Conservation (phyloP, 2,888 invertebrate genomes). For the Sphecodes monilicornis region DNA sequence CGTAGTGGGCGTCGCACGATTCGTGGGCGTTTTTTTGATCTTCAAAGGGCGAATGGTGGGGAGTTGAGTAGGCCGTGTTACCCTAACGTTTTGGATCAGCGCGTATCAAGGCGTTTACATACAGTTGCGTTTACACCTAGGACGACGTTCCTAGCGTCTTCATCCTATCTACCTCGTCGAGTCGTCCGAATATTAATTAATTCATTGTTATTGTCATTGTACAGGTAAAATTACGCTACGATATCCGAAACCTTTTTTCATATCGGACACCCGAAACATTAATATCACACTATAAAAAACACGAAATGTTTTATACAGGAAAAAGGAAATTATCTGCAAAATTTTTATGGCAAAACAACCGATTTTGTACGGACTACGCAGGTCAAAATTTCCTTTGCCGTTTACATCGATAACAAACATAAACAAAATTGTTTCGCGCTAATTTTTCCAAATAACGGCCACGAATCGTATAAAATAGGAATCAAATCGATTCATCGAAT, state of each 20-base stretch:
- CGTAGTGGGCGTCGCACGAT: slow-evolving; percentile 38
- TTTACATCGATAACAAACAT: background rate
- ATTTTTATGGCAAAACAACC: background rate
- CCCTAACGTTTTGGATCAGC: slow-evolving; percentile 57
- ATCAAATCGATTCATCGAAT: background rate
- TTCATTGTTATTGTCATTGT: slow-evolving; percentile 15
- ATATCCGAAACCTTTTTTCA: background rate
- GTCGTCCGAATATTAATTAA: slow-evolving; percentile 27
- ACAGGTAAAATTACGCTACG: slow-evolving; percentile 14
- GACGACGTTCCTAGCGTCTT: slow-evolving; percentile 35
- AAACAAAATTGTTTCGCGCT: background rate
- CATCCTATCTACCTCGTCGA: slow-evolving; percentile 49
- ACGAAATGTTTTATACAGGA: background rate
- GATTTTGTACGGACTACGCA: background rate
- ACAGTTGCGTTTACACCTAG: slow-evolving; percentile 52
- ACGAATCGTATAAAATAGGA: background rate
- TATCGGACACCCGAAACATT: background rate
- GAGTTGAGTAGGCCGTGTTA: slow-evolving; percentile 39
- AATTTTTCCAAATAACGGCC: background rate
- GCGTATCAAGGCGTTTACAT: slow-evolving; percentile 59
- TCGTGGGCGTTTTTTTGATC: slow-evolving; percentile 68
- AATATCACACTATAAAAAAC: background rate
- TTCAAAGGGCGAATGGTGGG: slow-evolving; percentile 46
- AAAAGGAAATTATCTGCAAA: background rate
- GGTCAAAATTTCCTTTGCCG: background rate